Conservation (phyloP, 2,888 invertebrate species). For the Erebia ligea region DNA sequence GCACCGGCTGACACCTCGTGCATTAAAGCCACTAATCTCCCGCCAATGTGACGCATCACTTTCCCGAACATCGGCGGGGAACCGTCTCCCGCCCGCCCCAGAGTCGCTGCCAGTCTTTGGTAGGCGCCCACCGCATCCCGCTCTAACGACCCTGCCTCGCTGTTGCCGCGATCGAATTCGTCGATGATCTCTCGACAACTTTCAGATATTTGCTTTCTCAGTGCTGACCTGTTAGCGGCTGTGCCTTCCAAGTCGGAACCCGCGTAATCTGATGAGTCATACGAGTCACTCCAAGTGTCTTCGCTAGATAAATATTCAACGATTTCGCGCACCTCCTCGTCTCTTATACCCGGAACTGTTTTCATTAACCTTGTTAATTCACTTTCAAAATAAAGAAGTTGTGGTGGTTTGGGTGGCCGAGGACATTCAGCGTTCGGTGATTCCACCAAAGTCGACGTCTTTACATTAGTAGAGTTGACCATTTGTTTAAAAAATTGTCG, state of each 20-base stretch:
- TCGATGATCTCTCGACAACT: conserved; percentile 94
- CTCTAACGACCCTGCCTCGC: conserved; percentile 84
- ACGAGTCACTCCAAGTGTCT: conserved; percentile 97
- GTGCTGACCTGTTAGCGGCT: conserved; percentile 85
- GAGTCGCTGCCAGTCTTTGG: conserved; percentile 91
- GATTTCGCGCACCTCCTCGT: conserved; percentile 95
- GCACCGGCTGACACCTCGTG: conserved; percentile 94
- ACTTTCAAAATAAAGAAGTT: conserved; percentile 94
- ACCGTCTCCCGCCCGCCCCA: conserved; percentile 87
- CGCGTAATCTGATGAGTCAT: conserved; percentile 96
- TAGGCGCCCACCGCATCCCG: conserved; percentile 94
- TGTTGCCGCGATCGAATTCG: conserved; percentile 90
- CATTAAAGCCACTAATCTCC: conserved; percentile 93
- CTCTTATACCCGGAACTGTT: conserved; percentile 95
- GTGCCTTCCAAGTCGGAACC: conserved; percentile 92
- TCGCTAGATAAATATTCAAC: conserved; percentile 96
- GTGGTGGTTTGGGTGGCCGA: conserved; percentile 90
- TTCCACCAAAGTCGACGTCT: conserved; percentile 77
- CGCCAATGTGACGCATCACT: conserved; percentile 96
- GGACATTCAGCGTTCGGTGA: conserved; percentile 83
- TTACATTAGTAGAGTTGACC: conserved; percentile 86
- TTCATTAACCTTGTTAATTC: conserved; percentile 95
- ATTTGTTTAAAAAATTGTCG: conserved; percentile 95
- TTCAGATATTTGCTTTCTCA: conserved; percentile 93
- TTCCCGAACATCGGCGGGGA: conserved; percentile 94